A percentile compares a stretch with the other conserved stretches of the same genome.
Evolutionary conservation across 2,888 invertebrate genomes (phyloP).

Genomic region (Caenorhabditis angaria): DNA sequence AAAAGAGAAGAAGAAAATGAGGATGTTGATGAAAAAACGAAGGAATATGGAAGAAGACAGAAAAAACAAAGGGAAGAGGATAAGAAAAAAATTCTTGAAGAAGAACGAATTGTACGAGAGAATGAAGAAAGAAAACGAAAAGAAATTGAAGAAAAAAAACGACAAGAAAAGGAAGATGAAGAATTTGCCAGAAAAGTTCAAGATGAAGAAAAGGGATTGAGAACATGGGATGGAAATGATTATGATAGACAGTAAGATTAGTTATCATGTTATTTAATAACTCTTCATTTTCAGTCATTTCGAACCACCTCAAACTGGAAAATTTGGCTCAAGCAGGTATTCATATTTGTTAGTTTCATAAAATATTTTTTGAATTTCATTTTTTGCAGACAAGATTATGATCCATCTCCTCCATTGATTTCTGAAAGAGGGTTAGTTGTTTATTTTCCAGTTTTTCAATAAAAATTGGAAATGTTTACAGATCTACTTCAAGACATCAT

Average conservation of each 20-base stretch:
- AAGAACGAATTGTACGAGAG: neutral
- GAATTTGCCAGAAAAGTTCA: neutral
- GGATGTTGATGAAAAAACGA: conserved; percentile 11
- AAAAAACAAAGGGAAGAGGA: neutral
- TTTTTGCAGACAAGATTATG: no score
- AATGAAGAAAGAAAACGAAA: neutral
- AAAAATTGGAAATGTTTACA: no score
- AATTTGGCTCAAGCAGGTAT: no score
- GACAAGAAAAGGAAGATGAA: conserved; percentile 1
- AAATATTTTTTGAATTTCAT: no score
- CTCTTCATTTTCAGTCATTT: neutral
- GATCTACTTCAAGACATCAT: no score
- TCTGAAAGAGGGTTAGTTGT: no score
- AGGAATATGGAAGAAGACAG: neutral
- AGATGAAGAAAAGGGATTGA: neutral
- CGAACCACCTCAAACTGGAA: neutral
- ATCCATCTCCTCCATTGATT: no score
- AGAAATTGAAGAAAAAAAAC: neutral
- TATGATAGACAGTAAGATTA: neutral
- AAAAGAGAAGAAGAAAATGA: conserved; percentile 13
- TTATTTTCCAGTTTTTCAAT: no score
- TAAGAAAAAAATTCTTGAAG: neutral
- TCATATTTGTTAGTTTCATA: no score
- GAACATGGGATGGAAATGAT: conserved; percentile 1
- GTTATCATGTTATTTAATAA: neutral